Conservation (phyloP, 1,140 invertebrate genomes). For the Globodera ellingtonae region DNA sequence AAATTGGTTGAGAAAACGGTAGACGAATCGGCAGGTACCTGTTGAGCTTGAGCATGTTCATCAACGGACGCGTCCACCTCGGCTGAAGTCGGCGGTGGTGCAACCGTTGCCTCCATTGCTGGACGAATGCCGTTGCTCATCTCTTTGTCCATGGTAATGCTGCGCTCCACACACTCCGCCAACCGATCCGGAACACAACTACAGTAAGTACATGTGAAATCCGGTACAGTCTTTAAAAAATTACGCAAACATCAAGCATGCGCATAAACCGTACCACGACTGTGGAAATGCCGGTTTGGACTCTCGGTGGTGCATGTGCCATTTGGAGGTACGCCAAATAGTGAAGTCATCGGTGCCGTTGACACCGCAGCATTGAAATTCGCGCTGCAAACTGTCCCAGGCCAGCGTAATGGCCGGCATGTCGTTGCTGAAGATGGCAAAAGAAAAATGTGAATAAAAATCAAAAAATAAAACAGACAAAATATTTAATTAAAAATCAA, state of each 20-base stretch:
- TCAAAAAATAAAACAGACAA: too few relatives aligned
- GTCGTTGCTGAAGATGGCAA: constrained; percentile 32
- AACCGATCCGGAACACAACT: constrained; percentile 28
- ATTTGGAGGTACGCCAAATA: constrained; percentile 62
- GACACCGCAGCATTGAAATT: constrained; percentile 63
- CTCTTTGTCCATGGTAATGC: constrained; percentile 6
- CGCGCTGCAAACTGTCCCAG: constrained; percentile 61
- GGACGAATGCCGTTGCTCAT: constrained; percentile 25
- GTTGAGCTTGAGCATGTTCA: neutral
- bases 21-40: neutral
- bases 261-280: constrained; percentile 49
- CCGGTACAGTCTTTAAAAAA: constrained; percentile 11
- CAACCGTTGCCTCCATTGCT: neutral
- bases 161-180: constrained; percentile 4
- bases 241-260: neutral
- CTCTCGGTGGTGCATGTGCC: constrained; percentile 63
- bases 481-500: too few relatives aligned
- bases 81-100: neutral
- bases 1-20: neutral
- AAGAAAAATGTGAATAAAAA: too few relatives aligned
- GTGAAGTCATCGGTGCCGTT: constrained; percentile 61
- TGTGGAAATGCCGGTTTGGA: constrained; percentile 50
- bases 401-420: constrained; percentile 56
- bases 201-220: neutral
- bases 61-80: constrained; percentile 5